These are phyloP conservation scores for Diorhabda elongata DNA, from an alignment of 1,140 invertebrate species.

Conservation along the genomic window DNA sequence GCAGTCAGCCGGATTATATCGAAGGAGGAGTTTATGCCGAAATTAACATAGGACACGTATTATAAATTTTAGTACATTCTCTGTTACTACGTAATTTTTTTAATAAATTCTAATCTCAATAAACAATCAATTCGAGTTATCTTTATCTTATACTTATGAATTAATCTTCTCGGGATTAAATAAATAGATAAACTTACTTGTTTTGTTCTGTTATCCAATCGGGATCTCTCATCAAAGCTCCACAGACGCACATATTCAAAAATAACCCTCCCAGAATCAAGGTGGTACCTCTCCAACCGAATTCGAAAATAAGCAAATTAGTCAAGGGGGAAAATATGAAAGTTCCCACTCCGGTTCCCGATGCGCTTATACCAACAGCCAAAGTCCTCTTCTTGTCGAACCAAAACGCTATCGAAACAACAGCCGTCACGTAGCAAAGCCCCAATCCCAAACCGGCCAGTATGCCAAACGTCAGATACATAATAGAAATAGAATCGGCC, in stretches of 20 bases:
- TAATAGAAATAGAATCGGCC: constrained; percentile 65
- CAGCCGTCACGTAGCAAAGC: constrained; percentile 83
- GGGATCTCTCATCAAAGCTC: constrained; percentile 81
- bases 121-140: too few species aligned
- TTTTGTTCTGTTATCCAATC: constrained; percentile 66
- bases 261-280: constrained; percentile 57
- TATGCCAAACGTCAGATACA: constrained; percentile 83
- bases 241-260: constrained; percentile 84
- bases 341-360: constrained; percentile 81
- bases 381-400: constrained; percentile 90
- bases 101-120: too few species aligned
- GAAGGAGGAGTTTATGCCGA: too few species aligned
- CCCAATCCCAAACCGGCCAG: constrained; percentile 82
- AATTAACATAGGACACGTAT: too few species aligned
- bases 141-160: too few species aligned
- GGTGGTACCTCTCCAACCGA: constrained; percentile 83
- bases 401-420: constrained; percentile 92
- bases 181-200: constrained; percentile 21
- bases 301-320: constrained; percentile 67
- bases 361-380: constrained; percentile 88
- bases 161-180: too few species aligned
- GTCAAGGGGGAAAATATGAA: constrained; percentile 83
- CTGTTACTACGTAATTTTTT: too few species aligned
- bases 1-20: too few species aligned
- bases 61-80: too few species aligned